Evolutionary conservation across 2,888 invertebrate genomes (phyloP).

Genomic region (Papilio elwesi): DNA sequence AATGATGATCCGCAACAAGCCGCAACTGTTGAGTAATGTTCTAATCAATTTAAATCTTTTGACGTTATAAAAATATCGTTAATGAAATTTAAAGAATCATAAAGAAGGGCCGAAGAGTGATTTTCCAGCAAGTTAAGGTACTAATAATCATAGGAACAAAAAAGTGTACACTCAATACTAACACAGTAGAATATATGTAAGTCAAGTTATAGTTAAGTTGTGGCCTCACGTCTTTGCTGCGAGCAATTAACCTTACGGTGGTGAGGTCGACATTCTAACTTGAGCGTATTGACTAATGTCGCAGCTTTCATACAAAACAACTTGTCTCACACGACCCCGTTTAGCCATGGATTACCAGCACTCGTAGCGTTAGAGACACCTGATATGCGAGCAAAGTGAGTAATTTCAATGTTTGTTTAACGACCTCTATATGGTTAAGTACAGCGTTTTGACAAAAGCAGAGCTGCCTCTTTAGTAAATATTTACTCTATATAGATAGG

Average conservation of each 20-base stretch:
- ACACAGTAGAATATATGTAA: background rate
- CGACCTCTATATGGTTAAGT: background rate
- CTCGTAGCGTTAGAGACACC: background rate
- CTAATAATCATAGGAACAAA: no score
- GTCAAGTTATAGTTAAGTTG: slow-evolving; percentile 12
- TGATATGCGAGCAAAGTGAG: background rate
- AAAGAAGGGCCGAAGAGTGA: background rate
- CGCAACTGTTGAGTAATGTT: slow-evolving; percentile 25
- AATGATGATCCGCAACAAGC: slow-evolving; percentile 41
- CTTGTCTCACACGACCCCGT: slow-evolving; percentile 13
- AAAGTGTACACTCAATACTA: background rate
- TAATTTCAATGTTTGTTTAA: background rate
- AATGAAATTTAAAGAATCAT: background rate
- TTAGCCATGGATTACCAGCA: slow-evolving; percentile 19
- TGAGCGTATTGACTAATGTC: slow-evolving; percentile 31
- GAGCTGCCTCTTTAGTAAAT: background rate
- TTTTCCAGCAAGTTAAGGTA: no score
- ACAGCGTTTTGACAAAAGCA: background rate
- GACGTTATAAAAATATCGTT: background rate
- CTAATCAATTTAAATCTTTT: background rate
- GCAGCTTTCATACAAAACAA: slow-evolving; percentile 29
- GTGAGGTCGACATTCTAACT: slow-evolving; percentile 29
- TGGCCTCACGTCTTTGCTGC: slow-evolving; percentile 14
- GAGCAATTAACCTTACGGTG: slow-evolving; percentile 30
- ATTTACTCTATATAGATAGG: background rate